phyloP scores from a whole-genome alignment of 2,888 invertebrate genomes.

The Spicauda simplicius region DNA sequence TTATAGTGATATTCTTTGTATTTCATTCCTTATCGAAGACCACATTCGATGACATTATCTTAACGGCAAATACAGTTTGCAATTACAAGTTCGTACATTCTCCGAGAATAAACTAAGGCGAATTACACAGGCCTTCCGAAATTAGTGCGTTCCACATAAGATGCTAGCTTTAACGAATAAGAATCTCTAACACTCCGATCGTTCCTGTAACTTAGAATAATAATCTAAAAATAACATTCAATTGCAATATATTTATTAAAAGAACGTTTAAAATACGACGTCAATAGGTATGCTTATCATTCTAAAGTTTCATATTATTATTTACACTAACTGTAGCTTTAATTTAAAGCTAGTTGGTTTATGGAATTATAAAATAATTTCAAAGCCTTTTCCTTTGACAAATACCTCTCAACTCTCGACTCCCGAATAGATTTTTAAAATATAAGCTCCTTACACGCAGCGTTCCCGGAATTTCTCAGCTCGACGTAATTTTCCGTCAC shows the following conservation, averaged over 20 bases:
- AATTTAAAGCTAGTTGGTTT: neutral
- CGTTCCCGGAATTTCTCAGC: conserved; percentile 24
- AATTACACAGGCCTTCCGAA: too few species aligned
- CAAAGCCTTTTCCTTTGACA: conserved; percentile 16
- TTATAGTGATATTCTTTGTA: conserved; percentile 9
- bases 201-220: too few species aligned
- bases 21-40: neutral
- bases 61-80: neutral
- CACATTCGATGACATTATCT: neutral
- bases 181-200: too few species aligned
- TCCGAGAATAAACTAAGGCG: neutral
- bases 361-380: conserved; percentile 6
- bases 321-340: neutral
- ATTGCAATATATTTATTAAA: too few species aligned
- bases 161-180: too few species aligned
- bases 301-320: neutral
- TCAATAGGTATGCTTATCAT: neutral
- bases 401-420: conserved; percentile 14
- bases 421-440: conserved; percentile 15
- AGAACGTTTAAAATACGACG: too few species aligned
- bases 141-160: too few species aligned
- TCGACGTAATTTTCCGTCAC: conserved; percentile 33
- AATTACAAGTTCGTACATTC: neutral
- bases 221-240: too few species aligned
- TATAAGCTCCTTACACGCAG: conserved; percentile 18